Evolutionary conservation across 2,888 invertebrate genomes (phyloP), one percentile per base, ranked within the genome.

Genomic region (Volucella bombylans): DNA sequence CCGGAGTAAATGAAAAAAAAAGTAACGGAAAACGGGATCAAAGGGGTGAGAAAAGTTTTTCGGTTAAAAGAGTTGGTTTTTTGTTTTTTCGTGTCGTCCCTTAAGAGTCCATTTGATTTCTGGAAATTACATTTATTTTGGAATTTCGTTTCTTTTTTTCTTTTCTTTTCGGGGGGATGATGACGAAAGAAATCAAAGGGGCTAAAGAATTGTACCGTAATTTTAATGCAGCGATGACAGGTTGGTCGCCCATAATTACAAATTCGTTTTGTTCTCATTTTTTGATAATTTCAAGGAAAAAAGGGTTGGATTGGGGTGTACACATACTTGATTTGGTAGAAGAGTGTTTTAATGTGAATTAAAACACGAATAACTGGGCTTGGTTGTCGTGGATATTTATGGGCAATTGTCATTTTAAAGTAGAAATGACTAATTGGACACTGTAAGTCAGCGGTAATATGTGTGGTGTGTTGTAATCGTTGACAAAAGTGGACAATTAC

Each of bases 191-290:
- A 15, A 65, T 47, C 49, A 23, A 45, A 47, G n/a, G 52, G 57
- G 79, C 54, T 47, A 72, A 67, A 41, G n/a, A 64, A 49, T 59
- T 71, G 61, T 74, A 18, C 38, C 39, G 62, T 81, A 76, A 85
- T 81, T 81, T 81, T 72, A 52, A 81, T 81, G 65, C 81, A 76
- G 72, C 78, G 86, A 86, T 73, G 86, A 86, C 86, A 86, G 82
- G 82, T 86, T 86, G 82, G 73, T 67, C 73, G 86, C 68, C 45
- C 82, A 64, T 85, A 85, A 85, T 85, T 85, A 85, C 68, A 76
- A 81, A 67, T 64, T 80, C 64, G 59, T 54, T 76, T 71, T 67
- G 43, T 50, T 72, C 77, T 78, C 14, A 54, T 64, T 65, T 71
- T 69, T 65, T 80, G 65, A 68, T 74, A 71, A 50, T 74, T 57